Evolutionary conservation across 2,888 invertebrate species (phyloP).

Genomic region (Tanaodytes sp.): DNA sequence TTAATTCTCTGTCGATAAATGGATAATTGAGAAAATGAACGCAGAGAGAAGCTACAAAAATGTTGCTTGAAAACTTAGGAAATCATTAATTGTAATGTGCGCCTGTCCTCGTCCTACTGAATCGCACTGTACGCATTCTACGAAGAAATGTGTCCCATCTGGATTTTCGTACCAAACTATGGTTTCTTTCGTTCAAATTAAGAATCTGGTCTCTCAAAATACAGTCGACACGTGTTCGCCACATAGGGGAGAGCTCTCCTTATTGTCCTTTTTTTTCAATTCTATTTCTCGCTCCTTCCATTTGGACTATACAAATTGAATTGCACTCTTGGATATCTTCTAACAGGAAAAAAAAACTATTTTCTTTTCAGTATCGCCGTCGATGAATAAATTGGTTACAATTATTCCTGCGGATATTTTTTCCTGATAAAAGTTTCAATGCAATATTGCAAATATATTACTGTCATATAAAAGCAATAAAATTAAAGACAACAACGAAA

Average conservation of each 20-base stretch:
- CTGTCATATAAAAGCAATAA: no score
- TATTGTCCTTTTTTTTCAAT: conserved; percentile 9
- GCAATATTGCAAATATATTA: no score
- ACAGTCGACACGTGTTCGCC: conserved; percentile 18
- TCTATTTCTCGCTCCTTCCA: not conserved
- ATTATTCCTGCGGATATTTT: no score
- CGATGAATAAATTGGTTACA: no score
- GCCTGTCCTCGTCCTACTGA: conserved; percentile 30
- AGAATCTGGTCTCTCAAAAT: conserved; percentile 17
- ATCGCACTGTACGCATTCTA: conserved; percentile 26
- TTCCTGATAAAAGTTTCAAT: no score
- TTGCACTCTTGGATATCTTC: no score
- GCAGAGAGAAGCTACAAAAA: conserved; percentile 23
- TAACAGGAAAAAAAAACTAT: no score
- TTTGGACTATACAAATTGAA: no score
- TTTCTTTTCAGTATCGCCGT: no score
- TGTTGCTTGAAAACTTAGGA: conserved; percentile 29
- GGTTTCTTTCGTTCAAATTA: conserved; percentile 30
- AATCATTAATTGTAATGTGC: conserved; percentile 33
- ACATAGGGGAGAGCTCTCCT: not conserved
- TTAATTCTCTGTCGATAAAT: no score
- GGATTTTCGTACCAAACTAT: conserved; percentile 20
- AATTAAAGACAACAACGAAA: no score
- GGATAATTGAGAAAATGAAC: conserved; percentile 5
- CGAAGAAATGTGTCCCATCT: conserved; percentile 24